Conservation (phyloP, 1,140 invertebrate genomes). For the Drosophila funebris region DNA sequence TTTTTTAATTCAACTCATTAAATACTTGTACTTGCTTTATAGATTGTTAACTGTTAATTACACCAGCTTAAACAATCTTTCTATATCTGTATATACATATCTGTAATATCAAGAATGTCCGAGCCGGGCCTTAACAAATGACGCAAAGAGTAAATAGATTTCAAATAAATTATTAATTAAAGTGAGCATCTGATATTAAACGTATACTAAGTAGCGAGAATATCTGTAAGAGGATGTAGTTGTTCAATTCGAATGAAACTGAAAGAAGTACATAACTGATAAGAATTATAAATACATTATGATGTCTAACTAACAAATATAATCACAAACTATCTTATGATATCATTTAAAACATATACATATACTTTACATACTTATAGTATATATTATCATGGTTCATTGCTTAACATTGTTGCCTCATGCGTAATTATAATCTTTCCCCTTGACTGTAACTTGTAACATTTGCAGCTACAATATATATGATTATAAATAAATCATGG, state of each 20-base stretch:
- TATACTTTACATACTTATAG: too few relatives aligned
- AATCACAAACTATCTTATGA: not conserved
- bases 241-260: too few relatives aligned
- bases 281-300: too few relatives aligned
- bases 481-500: not conserved
- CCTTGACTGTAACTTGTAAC: not conserved
- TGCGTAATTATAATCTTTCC: too few relatives aligned
- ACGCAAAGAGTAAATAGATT: not conserved
- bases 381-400: too few relatives aligned
- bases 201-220: not conserved
- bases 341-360: not conserved
- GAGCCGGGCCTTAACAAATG: not conserved
- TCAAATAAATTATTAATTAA: not conserved
- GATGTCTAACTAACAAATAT: too few relatives aligned
- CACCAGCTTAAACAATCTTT: not conserved
- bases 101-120: not conserved
- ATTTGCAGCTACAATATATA: not conserved
- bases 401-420: too few relatives aligned
- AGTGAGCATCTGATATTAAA: not conserved
- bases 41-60: conserved; percentile 3
- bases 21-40: conserved; percentile 11
- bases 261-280: too few relatives aligned
- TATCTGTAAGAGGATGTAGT: not conserved
- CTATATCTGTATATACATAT: not conserved
- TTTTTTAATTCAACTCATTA: conserved; percentile 16